A percentile compares a stretch with the other conserved stretches of the same genome.
These are phyloP conservation scores for Pluvianellus socialis DNA, from an alignment of 2,113 vertebrate genomes.

Conservation along the genomic window DNA sequence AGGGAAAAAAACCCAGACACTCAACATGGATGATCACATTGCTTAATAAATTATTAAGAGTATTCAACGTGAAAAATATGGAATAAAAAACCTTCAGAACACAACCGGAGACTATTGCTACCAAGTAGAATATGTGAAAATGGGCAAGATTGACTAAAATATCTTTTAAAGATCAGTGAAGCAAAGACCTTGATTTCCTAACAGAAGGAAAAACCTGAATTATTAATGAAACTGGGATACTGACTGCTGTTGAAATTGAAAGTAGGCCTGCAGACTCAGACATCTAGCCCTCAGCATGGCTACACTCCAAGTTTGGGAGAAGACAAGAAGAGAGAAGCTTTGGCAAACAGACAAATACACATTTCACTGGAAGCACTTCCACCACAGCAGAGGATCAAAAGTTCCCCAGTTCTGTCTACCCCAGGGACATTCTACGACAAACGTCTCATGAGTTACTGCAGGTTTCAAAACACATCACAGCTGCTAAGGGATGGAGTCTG, in stretches of 20 bases:
- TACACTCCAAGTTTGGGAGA: not conserved
- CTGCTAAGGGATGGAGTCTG: not conserved
- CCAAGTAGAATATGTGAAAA: not conserved
- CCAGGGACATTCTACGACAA: not conserved
- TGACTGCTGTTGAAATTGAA: not conserved
- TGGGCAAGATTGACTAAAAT: not conserved
- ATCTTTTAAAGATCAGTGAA: not conserved
- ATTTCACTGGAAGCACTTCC: not conserved
- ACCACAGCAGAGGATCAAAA: not conserved
- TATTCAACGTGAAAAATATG: not conserved
- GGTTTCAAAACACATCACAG: not conserved
- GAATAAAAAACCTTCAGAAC: not conserved
- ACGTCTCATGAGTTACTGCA: not conserved
- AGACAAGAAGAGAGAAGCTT: not conserved
- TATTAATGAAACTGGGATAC: not conserved
- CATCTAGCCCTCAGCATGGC: not conserved
- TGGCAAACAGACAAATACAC: not conserved
- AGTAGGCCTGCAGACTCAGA: not conserved
- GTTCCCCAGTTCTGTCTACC: not conserved
- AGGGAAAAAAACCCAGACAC: not conserved
- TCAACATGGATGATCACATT: not conserved
- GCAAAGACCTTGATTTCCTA: not conserved
- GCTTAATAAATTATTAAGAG: not conserved
- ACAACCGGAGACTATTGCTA: not conserved
- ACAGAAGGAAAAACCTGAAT: not conserved